phyloP scores from a whole-genome alignment of 1,140 invertebrate genomes.

The Drosophila ananassae region DNA sequence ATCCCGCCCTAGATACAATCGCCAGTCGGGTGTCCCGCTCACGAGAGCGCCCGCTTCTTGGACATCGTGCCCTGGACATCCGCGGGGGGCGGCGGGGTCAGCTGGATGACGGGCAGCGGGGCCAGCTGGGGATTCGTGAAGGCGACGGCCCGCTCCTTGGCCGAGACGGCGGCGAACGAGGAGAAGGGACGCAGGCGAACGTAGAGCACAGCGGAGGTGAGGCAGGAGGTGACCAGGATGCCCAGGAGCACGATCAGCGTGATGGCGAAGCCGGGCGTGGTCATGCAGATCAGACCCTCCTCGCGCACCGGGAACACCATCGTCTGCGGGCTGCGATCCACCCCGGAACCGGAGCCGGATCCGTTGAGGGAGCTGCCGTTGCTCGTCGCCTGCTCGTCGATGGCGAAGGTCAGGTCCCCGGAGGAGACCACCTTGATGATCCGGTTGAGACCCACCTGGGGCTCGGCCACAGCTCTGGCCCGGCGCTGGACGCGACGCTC shows the following conservation, averaged over 20 bases:
- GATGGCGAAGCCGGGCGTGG: conserved; percentile 94
- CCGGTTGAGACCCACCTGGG: conserved; percentile 92
- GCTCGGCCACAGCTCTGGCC: conserved; percentile 85
- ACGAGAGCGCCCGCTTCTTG: conserved; percentile 77
- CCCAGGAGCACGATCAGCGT: conserved; percentile 92
- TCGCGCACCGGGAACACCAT: conserved; percentile 88
- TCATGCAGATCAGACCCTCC: conserved; percentile 94
- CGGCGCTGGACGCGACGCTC: conserved; percentile 89
- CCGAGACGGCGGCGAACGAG: conserved; percentile 83
- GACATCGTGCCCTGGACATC: conserved; percentile 67
- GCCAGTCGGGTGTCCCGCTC: conserved; percentile 34
- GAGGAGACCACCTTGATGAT: conserved; percentile 94
- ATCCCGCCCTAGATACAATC: conserved; percentile 7
- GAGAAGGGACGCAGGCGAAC: conserved; percentile 89
- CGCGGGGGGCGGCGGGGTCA: conserved; percentile 61
- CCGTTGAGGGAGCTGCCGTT: conserved; percentile 57
- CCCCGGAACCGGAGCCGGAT: conserved; percentile 84
- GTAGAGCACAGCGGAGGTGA: conserved; percentile 93
- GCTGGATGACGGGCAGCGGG: conserved; percentile 62
- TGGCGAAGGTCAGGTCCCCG: conserved; percentile 92
- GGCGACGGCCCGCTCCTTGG: conserved; percentile 85
- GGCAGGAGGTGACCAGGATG: conserved; percentile 92
- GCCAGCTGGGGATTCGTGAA: conserved; percentile 83
- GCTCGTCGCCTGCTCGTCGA: conserved; percentile 86
- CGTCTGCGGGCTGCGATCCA: conserved; percentile 85